These are phyloP conservation scores for Phyllotreta striolata DNA, from an alignment of 2,888 invertebrate species.

Conservation along the genomic window DNA sequence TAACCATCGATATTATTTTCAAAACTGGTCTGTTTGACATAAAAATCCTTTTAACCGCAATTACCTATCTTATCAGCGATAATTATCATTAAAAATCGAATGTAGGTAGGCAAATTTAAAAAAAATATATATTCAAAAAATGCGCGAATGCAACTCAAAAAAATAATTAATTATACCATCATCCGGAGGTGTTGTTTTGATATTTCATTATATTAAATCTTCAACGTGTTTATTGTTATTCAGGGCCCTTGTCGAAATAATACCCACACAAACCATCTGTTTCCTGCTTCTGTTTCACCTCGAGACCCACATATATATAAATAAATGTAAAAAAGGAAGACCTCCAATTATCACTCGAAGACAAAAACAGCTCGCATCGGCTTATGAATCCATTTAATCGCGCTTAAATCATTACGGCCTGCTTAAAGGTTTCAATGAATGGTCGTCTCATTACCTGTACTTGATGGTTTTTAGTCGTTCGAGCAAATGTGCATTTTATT, in stretches of 20 bases:
- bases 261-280: slow-evolving; percentile 34
- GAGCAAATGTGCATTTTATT: background rate
- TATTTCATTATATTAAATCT: slow-evolving; percentile 28
- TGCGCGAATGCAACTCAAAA: background rate
- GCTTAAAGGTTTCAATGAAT: slow-evolving; percentile 24
- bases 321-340: slow-evolving; percentile 23
- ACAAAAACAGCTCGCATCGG: background rate
- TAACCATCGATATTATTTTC: too few species aligned
- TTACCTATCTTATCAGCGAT: too few species aligned
- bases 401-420: slow-evolving; percentile 31
- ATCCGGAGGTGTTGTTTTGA: slow-evolving; percentile 9
- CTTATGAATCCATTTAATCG: slow-evolving; percentile 18
- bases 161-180: slow-evolving; percentile 23
- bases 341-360: slow-evolving; percentile 27
- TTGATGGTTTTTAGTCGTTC: slow-evolving; percentile 3
- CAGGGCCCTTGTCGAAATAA: slow-evolving; percentile 29
- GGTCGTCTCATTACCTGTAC: background rate
- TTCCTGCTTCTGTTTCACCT: slow-evolving; percentile 31
- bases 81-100: too few species aligned
- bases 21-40: too few species aligned
- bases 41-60: too few species aligned
- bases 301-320: slow-evolving; percentile 28
- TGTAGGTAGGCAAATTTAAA: too few species aligned
- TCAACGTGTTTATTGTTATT: slow-evolving; percentile 26
- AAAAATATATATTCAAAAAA: too few species aligned